Conservation (phyloP, 2,797 vertebrate species). For the Gallirallus australis region DNA sequence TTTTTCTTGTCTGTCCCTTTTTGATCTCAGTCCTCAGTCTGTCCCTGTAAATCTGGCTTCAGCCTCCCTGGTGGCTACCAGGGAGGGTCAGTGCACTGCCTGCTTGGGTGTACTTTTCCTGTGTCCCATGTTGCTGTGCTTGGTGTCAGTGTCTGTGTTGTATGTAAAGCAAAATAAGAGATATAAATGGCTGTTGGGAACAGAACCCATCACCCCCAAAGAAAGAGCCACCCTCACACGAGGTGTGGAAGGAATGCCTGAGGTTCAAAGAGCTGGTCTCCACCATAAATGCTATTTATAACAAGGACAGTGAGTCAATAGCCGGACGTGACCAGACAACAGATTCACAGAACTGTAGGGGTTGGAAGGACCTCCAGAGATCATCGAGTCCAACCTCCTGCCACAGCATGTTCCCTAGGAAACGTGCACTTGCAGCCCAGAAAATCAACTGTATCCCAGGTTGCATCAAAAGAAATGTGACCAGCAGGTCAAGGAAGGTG, state of each 20-base stretch:
- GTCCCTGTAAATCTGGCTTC: not conserved
- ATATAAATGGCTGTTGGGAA: not conserved
- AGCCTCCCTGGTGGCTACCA: not conserved
- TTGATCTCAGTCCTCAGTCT: not conserved
- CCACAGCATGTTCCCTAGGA: no score
- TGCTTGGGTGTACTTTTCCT: not conserved
- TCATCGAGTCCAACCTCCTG: no score
- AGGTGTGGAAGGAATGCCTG: not conserved
- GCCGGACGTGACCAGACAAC: no score
- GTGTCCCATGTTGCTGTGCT: not conserved
- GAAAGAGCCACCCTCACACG: rapidly evolving
- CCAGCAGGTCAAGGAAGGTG: no score
- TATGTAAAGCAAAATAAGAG: not conserved
- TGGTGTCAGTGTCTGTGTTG: not conserved
- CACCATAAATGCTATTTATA: not conserved
- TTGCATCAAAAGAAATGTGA: no score
- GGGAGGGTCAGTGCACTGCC: not conserved
- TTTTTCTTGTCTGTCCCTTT: not conserved
- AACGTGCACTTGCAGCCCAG: no score
- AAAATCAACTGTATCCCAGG: no score
- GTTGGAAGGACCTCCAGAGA: no score
- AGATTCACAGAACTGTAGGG: no score
- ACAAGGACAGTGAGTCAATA: rapidly evolving
- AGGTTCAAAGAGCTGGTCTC: not conserved
- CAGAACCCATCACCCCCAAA: rapidly evolving